These are phyloP conservation scores for Molossus molossus DNA, from an alignment of 2,797 vertebrate species.

Conservation along the genomic window DNA sequence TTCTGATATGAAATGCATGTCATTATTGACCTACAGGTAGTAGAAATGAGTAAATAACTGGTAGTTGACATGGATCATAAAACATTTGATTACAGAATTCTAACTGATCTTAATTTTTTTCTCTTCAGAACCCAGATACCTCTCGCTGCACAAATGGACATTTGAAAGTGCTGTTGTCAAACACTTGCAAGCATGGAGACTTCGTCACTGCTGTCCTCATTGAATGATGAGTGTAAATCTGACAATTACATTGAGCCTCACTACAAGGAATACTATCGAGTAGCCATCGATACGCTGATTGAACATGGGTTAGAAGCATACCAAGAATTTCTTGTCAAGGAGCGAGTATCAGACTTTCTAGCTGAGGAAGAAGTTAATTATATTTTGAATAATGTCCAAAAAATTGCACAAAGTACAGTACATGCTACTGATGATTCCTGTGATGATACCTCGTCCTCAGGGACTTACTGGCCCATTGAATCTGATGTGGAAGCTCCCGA, in stretches of 20 bases:
- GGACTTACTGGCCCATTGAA: slow-evolving; percentile 97
- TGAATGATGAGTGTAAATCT: slow-evolving; percentile 93
- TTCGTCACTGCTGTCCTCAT: slow-evolving; percentile 94
- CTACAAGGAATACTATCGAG: slow-evolving; percentile 96
- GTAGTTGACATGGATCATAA: neutral
- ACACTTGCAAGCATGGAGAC: slow-evolving; percentile 92
- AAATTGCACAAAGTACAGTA: slow-evolving; percentile 86
- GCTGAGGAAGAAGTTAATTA: slow-evolving; percentile 95
- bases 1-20: neutral
- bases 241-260: slow-evolving; percentile 96
- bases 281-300: slow-evolving; percentile 95
- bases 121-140: slow-evolving; percentile 77
- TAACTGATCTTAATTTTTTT: slow-evolving; percentile 74
- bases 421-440: slow-evolving; percentile 89
- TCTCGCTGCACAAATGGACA: slow-evolving; percentile 83
- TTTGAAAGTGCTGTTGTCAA: slow-evolving; percentile 83
- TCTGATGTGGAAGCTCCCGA: slow-evolving; percentile 96
- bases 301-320: slow-evolving; percentile 93
- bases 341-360: slow-evolving; percentile 94
- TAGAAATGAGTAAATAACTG: slow-evolving; percentile 23
- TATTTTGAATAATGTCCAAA: slow-evolving; percentile 92
- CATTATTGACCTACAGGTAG: neutral
- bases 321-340: slow-evolving; percentile 94
- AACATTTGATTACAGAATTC: neutral
- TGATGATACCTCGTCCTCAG: slow-evolving; percentile 94